phyloP scores from a whole-genome alignment of 2,797 vertebrate genomes.

The Sebastes reedi region DNA sequence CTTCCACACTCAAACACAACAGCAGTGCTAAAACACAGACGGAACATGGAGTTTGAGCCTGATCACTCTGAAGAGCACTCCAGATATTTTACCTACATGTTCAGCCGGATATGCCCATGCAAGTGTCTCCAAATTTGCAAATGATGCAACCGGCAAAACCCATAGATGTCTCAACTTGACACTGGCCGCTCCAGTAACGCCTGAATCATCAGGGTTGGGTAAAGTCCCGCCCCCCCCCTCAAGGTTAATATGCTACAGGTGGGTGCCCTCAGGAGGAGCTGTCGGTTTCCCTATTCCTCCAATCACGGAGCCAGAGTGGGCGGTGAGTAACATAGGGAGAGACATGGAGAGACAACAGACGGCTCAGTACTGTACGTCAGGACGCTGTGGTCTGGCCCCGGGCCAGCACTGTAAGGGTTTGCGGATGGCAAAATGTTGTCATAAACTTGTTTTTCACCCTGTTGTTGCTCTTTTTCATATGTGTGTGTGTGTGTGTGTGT shows the following conservation, averaged over 20 bases:
- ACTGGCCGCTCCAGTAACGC: constrained; percentile 16
- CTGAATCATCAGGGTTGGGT: constrained; percentile 66
- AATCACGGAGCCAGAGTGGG: constrained; percentile 36
- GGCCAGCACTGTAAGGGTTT: constrained; percentile 64
- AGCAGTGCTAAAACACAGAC: neutral
- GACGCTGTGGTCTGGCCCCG: constrained; percentile 67
- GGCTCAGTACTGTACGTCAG: constrained; percentile 48
- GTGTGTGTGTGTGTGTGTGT: constrained; percentile 18
- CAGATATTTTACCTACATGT: constrained; percentile 10
- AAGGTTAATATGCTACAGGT: constrained; percentile 65
- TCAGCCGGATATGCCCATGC: constrained; percentile 23
- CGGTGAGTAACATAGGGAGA: constrained; percentile 58
- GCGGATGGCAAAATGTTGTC: constrained; percentile 68
- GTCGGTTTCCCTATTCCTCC: constrained; percentile 53
- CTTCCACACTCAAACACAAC: constrained; percentile 2
- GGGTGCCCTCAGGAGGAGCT: constrained; percentile 59
- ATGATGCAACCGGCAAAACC: constrained; percentile 61
- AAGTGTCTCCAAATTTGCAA: constrained; percentile 33
- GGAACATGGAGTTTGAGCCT: neutral
- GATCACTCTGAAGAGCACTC: neutral
- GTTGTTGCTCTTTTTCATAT: constrained; percentile 45
- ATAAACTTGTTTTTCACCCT: constrained; percentile 79
- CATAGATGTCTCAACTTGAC: constrained; percentile 63
- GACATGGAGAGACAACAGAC: constrained; percentile 45
- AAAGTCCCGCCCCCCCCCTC: constrained; percentile 31